Evolutionary conservation across 2,888 invertebrate genomes (phyloP).

Genomic region (Acanthococcus lagerstroemiae): DNA sequence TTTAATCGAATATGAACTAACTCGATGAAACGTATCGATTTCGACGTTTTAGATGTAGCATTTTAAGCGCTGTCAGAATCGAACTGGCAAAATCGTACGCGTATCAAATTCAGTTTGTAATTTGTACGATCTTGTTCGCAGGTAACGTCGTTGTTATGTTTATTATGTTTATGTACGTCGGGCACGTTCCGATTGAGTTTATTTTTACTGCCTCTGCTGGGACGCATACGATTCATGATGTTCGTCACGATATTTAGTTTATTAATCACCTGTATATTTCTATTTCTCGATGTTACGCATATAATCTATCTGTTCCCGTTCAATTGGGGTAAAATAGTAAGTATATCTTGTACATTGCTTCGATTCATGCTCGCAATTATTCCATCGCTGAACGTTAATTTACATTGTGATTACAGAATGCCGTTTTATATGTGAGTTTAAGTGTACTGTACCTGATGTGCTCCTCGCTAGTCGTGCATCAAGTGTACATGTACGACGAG

Average conservation of each 20-base stretch:
- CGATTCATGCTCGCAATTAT: not conserved
- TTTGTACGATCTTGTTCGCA: slow-evolving; percentile 20
- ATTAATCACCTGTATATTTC: slow-evolving; percentile 60
- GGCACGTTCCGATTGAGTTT: slow-evolving; percentile 65
- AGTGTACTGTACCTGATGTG: slow-evolving; percentile 60
- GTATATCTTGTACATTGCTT: slow-evolving; percentile 40
- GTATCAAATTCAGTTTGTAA: not conserved
- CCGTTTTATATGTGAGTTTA: slow-evolving; percentile 61
- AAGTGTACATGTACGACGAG: slow-evolving; percentile 46
- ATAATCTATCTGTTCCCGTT: slow-evolving; percentile 67
- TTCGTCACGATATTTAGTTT: slow-evolving; percentile 65
- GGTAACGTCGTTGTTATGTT: slow-evolving; percentile 39
- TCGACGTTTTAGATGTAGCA: too few species aligned
- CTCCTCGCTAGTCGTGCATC: slow-evolving; percentile 58
- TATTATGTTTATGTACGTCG: slow-evolving; percentile 63
- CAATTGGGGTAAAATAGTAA: slow-evolving; percentile 68
- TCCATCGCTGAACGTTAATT: slow-evolving; percentile 3
- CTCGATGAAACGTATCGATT: too few species aligned
- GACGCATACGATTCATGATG: slow-evolving; percentile 64
- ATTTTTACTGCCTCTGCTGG: slow-evolving; percentile 64
- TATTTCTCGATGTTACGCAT: slow-evolving; percentile 70
- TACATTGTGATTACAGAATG: slow-evolving; percentile 48
- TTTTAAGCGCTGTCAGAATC: too few species aligned
- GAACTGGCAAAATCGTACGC: too few species aligned
- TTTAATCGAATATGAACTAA: too few species aligned